Conservation (phyloP, 2,113 vertebrate species). For the Regulus satrapa region DNA sequence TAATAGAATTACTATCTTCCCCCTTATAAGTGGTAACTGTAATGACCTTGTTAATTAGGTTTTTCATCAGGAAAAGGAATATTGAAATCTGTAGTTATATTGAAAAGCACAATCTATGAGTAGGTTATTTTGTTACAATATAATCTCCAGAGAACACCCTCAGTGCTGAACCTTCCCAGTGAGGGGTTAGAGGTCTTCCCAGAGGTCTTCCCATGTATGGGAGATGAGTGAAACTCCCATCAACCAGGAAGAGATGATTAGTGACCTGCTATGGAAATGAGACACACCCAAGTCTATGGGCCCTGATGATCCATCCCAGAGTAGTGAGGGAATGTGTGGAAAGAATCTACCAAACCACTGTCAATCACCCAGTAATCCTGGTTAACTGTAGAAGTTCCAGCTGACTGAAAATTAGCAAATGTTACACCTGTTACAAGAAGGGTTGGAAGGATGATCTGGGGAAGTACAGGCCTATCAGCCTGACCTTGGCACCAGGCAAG, state of each 20-base stretch:
- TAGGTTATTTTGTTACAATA: neutral
- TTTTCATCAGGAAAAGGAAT: neutral
- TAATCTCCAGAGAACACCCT: neutral
- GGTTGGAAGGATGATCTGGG: accelerated
- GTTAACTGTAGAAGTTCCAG: neutral
- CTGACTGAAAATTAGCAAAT: neutral
- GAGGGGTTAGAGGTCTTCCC: neutral
- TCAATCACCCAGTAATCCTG: neutral
- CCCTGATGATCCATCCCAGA: neutral
- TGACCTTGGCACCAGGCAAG: neutral
- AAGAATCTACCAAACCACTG: neutral
- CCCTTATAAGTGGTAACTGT: conserved; percentile 22
- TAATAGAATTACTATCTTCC: conserved; percentile 29
- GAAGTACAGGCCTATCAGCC: neutral
- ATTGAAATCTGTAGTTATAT: conserved; percentile 14
- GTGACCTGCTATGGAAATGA: neutral
- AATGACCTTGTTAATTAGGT: conserved; percentile 41
- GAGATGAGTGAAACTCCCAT: neutral
- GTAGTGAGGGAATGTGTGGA: neutral
- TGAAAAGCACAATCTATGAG: neutral
- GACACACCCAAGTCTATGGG: too few species aligned
- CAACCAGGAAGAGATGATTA: neutral
- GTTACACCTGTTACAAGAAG: neutral
- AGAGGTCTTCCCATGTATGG: neutral
- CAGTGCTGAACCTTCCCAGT: neutral